phyloP scores from a whole-genome alignment of 2,888 invertebrate genomes.

The Caradrina kadenii region DNA sequence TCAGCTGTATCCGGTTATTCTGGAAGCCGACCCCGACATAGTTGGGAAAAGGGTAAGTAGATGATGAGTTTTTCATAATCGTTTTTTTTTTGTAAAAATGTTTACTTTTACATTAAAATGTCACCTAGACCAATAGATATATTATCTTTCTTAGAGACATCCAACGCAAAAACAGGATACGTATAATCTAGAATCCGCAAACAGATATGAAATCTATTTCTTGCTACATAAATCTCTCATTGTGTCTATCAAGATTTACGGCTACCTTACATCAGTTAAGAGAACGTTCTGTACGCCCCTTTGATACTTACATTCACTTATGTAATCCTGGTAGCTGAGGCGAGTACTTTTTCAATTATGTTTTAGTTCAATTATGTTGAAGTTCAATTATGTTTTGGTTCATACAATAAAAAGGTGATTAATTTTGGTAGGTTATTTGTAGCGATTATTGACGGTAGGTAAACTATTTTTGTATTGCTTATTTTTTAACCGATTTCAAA shows the following conservation, averaged over 20 bases:
- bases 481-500: too few species aligned
- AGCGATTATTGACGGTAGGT: background rate
- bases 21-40: too few species aligned
- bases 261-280: slow-evolving; percentile 36
- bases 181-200: slow-evolving; percentile 18
- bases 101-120: too few species aligned
- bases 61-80: too few species aligned
- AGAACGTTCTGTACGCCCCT: slow-evolving; percentile 19
- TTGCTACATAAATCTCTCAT: slow-evolving; percentile 45
- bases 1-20: too few species aligned
- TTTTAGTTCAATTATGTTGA: background rate
- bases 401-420: background rate
- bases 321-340: slow-evolving; percentile 19
- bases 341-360: background rate
- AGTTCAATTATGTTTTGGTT: background rate
- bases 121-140: slow-evolving; percentile 18
- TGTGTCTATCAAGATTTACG: slow-evolving; percentile 46
- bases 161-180: slow-evolving; percentile 33
- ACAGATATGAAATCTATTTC: slow-evolving; percentile 51
- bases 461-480: too few species aligned
- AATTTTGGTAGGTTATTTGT: background rate
- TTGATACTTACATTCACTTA: slow-evolving; percentile 41
- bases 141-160: slow-evolving; percentile 33
- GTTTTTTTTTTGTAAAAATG: too few species aligned
- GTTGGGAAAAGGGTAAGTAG: too few species aligned